Evolutionary conservation across 2,797 vertebrate species (phyloP).

Genomic region (Sorex maritimensis): DNA sequence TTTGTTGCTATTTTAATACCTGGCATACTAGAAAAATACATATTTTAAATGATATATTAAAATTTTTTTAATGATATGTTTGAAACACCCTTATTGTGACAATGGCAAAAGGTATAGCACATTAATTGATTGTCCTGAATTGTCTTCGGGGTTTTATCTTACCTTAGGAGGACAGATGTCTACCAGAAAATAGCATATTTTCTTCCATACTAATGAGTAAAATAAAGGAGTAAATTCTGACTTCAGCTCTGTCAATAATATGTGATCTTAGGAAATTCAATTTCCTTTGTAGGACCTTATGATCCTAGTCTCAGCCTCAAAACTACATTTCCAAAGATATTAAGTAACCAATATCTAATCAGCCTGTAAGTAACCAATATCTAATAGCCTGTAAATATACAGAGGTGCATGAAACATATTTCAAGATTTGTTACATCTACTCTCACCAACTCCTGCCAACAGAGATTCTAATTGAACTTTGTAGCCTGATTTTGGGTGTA

Average conservation of each 20-base stretch:
- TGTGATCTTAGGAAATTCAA: background rate
- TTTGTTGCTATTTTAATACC: constrained; percentile 14
- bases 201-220: background rate
- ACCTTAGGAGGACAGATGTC: too few species aligned
- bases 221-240: background rate
- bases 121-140: background rate
- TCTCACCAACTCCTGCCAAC: background rate
- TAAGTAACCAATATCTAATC: background rate
- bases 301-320: background rate
- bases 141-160: background rate
- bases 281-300: background rate
- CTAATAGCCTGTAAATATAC: too few species aligned
- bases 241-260: background rate
- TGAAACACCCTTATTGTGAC: background rate
- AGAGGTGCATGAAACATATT: too few species aligned
- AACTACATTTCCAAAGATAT: background rate
- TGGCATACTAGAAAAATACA: background rate
- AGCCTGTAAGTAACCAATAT: background rate
- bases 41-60: background rate
- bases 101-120: background rate
- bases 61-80: background rate
- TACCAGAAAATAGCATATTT: background rate
- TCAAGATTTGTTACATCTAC: background rate
- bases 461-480: background rate
- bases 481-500: background rate